These are phyloP conservation scores for Tympanuchus pallidicinctus DNA, from an alignment of 2,113 vertebrate genomes.

Conservation along the genomic window DNA sequence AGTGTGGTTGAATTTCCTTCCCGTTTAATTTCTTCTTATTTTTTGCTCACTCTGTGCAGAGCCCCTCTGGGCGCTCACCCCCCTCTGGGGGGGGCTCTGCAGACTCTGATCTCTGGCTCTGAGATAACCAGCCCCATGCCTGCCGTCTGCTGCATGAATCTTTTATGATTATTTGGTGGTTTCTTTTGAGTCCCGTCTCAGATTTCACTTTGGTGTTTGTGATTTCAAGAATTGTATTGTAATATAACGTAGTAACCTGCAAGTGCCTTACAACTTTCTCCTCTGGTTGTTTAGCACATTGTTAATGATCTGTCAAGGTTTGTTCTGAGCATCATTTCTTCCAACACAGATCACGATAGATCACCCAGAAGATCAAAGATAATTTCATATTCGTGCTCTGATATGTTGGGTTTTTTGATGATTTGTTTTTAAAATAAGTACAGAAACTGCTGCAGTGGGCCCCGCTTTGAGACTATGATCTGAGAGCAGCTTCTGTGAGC, in stretches of 20 bases:
- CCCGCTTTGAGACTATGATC: fast-evolving
- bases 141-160: neutral
- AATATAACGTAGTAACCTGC: fast-evolving
- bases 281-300: fast-evolving
- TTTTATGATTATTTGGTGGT: no score
- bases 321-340: fast-evolving
- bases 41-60: neutral
- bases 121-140: neutral
- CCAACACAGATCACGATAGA: neutral
- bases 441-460: fast-evolving
- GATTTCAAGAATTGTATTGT: fast-evolving
- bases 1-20: neutral
- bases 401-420: no score
- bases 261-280: no score
- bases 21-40: neutral
- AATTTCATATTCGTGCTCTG: no score
- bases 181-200: no score
- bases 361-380: no score
- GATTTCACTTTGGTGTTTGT: fast-evolving
- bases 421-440: no score
- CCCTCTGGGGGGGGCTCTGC: neutral
- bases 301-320: fast-evolving
- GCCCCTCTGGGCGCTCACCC: neutral
- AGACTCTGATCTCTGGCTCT: neutral
- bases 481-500: no score